Evolutionary conservation across 2,797 vertebrate species (phyloP).

Genomic region (Intellagama lesueurii): DNA sequence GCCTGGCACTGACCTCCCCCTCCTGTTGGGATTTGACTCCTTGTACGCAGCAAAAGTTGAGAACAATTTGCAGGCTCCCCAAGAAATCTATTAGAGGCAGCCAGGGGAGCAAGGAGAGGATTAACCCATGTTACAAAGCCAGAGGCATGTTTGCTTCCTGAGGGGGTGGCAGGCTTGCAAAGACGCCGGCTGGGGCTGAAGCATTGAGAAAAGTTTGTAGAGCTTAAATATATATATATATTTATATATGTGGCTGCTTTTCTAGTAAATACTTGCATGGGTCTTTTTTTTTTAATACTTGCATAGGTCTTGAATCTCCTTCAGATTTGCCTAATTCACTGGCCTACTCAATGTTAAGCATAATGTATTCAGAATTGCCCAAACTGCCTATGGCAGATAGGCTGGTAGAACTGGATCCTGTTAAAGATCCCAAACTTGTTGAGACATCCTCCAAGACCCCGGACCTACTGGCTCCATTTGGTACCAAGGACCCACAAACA

Average conservation of each 20-base stretch:
- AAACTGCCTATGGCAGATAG: too few relatives aligned
- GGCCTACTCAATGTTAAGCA: too few relatives aligned
- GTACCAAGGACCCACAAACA: too few relatives aligned
- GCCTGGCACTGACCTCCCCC: slow-evolving; percentile 59
- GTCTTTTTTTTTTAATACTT: too few relatives aligned
- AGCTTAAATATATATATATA: too few relatives aligned
- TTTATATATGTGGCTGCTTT: background rate
- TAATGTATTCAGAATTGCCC: too few relatives aligned
- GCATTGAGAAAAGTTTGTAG: background rate
- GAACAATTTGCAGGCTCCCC: slow-evolving; percentile 73
- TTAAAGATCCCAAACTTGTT: too few relatives aligned
- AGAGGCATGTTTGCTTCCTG: background rate
- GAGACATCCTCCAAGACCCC: too few relatives aligned
- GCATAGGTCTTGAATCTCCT: too few relatives aligned
- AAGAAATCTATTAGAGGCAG: slow-evolving; percentile 78
- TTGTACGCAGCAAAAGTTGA: slow-evolving; percentile 19
- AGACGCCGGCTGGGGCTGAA: background rate
- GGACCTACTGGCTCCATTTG: too few relatives aligned
- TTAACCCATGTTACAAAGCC: background rate
- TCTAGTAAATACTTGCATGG: background rate
- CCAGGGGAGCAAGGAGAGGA: slow-evolving; percentile 49
- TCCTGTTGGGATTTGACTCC: slow-evolving; percentile 66
- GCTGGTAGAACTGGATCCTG: too few relatives aligned
- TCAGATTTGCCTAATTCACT: too few relatives aligned
- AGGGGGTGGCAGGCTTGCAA: background rate